phyloP scores from a whole-genome alignment of 2,113 vertebrate genomes.

The Semnopithecus entellus region DNA sequence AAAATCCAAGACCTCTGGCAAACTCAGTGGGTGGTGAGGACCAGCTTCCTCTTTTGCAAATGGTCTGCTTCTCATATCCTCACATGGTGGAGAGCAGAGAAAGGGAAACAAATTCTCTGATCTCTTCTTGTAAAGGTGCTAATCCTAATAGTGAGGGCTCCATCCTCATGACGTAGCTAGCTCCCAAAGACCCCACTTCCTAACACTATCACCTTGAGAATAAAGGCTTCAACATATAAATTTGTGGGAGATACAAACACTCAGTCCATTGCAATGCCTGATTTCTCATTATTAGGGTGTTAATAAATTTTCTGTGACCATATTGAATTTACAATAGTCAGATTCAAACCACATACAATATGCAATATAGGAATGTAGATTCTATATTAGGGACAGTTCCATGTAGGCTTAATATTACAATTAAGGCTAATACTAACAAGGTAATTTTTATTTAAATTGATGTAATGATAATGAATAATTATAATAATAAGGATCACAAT shows the following conservation, averaged over 20 bases:
- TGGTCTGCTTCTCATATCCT: accelerated
- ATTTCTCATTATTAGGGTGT: not conserved
- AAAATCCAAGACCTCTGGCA: not conserved
- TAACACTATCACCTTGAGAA: not conserved
- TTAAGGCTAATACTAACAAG: not conserved
- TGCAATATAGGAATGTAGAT: not conserved
- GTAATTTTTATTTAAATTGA: not conserved
- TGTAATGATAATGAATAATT: not conserved
- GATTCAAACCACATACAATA: not conserved
- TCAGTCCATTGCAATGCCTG: not conserved
- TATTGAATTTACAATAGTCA: not conserved
- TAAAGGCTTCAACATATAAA: not conserved
- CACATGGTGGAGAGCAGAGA: not conserved
- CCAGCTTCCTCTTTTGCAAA: not conserved
- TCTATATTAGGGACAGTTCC: not conserved
- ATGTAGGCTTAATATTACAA: not conserved
- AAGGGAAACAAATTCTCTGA: not conserved
- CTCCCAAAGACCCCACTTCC: not conserved
- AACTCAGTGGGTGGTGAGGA: not conserved
- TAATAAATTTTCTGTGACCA: not conserved
- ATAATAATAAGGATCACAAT: not conserved
- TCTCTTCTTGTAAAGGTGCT: not conserved
- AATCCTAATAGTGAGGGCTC: not conserved
- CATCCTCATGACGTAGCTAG: no score
- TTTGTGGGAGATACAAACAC: not conserved